Evolutionary conservation across 2,888 invertebrate genomes (phyloP), one percentile per base, ranked within the genome.

Genomic region (Caenorhabditis japonica): DNA sequence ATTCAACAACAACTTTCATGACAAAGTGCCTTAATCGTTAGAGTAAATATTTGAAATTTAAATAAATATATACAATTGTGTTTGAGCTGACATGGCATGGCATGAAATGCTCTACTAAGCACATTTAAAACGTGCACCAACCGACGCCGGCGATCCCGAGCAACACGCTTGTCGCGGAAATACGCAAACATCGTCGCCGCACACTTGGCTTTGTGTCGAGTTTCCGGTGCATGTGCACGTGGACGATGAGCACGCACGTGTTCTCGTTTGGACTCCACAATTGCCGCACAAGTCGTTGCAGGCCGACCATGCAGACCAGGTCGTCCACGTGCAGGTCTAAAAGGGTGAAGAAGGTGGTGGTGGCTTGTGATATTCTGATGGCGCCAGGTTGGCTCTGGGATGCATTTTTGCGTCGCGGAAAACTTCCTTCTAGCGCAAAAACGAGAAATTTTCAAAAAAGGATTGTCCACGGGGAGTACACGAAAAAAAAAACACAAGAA

Each of bases 1-100:
- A 33, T 53, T 46, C 17, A 43, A 15, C 34, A 21, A 21, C n/a
- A n/a, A 7, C 43, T 25, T 34, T 49, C 41, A 49, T 56, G 38
- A 47, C 52, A 19, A 55, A 34, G 64, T 64, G 64, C 64, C 64
- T 64, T 64, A 56, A n/a, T 8, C n/a, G n/a, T n/a, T n/a, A n/a
- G n/a, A n/a, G n/a, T n/a, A n/a, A n/a, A n/a, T n/a, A n/a, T n/a
- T n/a, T n/a, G n/a, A n/a, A n/a, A n/a, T n/a, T n/a, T n/a, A n/a
- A n/a, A n/a, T n/a, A n/a, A n/a, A n/a, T n/a, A n/a, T n/a, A n/a
- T n/a, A n/a, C n/a, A n/a, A n/a, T n/a, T n/a, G n/a, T n/a, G n/a
- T n/a, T n/a, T n/a, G n/a, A n/a, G n/a, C n/a, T n/a, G n/a, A n/a
- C n/a, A n/a, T n/a, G n/a, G n/a, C n/a, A n/a, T n/a, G n/a, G n/a